Evolutionary conservation across 1,140 invertebrate species (phyloP), one percentile per base, ranked within the genome.

Genomic region (Listronotus oregonensis): DNA sequence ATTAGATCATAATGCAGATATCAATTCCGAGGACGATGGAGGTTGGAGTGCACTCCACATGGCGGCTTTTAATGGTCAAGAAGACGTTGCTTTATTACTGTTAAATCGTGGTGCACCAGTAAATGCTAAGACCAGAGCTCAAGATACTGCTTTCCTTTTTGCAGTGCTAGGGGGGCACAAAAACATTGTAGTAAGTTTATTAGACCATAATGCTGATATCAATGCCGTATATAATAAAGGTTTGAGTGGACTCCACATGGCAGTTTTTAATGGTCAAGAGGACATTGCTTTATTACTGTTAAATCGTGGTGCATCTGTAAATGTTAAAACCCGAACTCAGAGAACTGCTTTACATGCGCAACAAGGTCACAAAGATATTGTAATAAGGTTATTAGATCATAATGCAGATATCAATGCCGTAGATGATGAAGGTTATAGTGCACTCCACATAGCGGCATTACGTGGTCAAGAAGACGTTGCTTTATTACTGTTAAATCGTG

Each of bases 371-470:
- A 39, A 60, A 14, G 46, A 68, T 8, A 58, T 62, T 60, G 51
- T 71, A 40, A 46, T 57, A 49, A 17, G 58, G n/a, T 49, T 73
- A 18, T n/a, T 71, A 10, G 55, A 61, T 27, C 43, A 44, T n/a
- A n/a, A n/a, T n/a, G n/a, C n/a, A n/a, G n/a, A n/a, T n/a, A n/a
- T n/a, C n/a, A n/a, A n/a, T n/a, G 32, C 34, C 14, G 64, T 60
- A 40, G 64, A 66, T 55, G 43, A 66, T 37, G 42, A 59, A 34
- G 56, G 47, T n/a, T 46, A 55, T 31, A 70, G 37, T 11, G 47
- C 68, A 6, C 47, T 72, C 32, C 61, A 70, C 49, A 47, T 55
- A 44, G 68, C 70, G n/a, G 54, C 63, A 14, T 39, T 44, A 18
- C 55, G 54, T 37, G 66, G 56, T 17, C 34, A 59, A 7, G 18